These are phyloP conservation scores for Apistogramma diplotaenia DNA, from an alignment of 2,113 vertebrate genomes.

Conservation along the genomic window DNA sequence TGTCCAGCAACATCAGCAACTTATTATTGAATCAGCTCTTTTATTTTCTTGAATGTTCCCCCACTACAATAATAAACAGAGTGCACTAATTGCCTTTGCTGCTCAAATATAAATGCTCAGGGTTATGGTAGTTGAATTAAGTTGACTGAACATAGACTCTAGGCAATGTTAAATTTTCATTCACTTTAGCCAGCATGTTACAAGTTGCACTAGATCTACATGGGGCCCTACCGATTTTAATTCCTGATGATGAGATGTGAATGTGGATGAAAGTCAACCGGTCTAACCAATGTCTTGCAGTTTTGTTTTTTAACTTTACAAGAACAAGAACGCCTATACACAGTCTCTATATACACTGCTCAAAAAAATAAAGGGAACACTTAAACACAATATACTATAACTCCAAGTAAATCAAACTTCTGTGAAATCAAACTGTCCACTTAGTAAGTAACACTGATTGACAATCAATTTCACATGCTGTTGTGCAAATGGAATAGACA, in stretches of 20 bases:
- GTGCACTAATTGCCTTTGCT: not conserved
- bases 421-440: too few species aligned
- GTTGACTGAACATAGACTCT: not conserved
- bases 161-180: not conserved
- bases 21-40: constrained; percentile 16
- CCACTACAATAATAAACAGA: not conserved
- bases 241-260: not conserved
- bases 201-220: not conserved
- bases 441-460: too few species aligned
- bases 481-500: too few species aligned
- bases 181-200: not conserved
- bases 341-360: not conserved
- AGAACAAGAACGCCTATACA: not conserved
- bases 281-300: too few species aligned
- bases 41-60: not conserved
- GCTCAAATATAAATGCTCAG: not conserved
- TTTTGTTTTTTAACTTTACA: too few species aligned
- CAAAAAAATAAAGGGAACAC: too few species aligned
- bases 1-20: constrained; percentile 21
- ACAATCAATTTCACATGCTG: too few species aligned
- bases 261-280: not conserved
- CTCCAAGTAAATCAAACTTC: too few species aligned
- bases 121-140: not conserved
- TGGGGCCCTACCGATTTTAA: not conserved
- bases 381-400: too few species aligned